Evolutionary conservation across 2,113 vertebrate genomes (phyloP).

Genomic region (Cavia porcellus): DNA sequence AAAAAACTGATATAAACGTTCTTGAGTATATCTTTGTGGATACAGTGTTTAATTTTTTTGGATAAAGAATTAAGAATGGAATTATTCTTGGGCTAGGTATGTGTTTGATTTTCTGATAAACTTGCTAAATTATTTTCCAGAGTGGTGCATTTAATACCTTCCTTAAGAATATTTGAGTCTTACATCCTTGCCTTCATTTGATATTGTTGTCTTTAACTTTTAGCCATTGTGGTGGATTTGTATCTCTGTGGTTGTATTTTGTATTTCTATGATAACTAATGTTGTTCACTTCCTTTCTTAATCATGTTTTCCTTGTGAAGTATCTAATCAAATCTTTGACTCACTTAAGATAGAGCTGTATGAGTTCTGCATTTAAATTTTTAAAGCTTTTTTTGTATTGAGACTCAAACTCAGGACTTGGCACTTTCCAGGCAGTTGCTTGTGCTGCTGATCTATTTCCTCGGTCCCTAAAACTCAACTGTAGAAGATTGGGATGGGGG

Average conservation of each 20-base stretch:
- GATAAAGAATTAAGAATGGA: neutral
- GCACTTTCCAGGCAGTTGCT: no score
- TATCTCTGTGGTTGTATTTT: constrained; percentile 28
- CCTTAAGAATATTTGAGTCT: neutral
- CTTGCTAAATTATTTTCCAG: neutral
- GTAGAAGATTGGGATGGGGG: constrained; percentile 11
- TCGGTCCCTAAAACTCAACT: neutral
- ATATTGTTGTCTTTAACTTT: neutral
- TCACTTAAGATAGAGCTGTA: constrained; percentile 36
- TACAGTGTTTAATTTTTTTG: constrained; percentile 50
- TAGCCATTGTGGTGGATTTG: neutral
- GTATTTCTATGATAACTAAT: constrained; percentile 42
- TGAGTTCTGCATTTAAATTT: constrained; percentile 34
- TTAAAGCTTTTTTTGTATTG: neutral
- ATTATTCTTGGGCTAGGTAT: constrained; percentile 5
- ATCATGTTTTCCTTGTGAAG: constrained; percentile 45
- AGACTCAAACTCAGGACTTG: no score
- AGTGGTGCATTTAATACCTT: constrained; percentile 21
- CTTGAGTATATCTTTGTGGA: constrained; percentile 22
- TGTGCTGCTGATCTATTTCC: no score
- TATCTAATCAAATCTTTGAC: constrained; percentile 17
- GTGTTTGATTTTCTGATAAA: constrained; percentile 56
- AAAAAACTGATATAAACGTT: constrained; percentile 38
- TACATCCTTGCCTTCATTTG: constrained; percentile 25
- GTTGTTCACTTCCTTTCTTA: constrained; percentile 28